Evolutionary conservation across 2,797 vertebrate genomes (phyloP), one percentile per base, ranked within the genome.

Genomic region (Sciurus carolinensis): DNA sequence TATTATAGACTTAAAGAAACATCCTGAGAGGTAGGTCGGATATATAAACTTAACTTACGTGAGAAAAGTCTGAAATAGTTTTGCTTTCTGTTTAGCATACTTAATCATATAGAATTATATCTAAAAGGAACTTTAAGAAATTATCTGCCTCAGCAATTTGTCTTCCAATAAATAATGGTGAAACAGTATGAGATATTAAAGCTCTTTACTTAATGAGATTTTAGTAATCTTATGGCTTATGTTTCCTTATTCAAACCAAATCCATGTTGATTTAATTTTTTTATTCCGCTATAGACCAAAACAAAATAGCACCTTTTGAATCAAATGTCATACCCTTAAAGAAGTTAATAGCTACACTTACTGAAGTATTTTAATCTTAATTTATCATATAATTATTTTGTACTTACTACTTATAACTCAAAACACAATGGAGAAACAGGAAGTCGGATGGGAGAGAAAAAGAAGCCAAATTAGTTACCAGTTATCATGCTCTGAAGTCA

Each of bases 1-100:
- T 62, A 67, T 36, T 36, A 47, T 75, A 66, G 54, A 95, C 17
- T 42, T 97, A 66, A 96, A 93, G 73, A 87, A 62, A 62, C 82
- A 57, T 62, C 47, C 87, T 1, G 77, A 90, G 73, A 98, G 98
- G 98, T 99, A 88, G 30, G 97, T 97, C 3, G 8, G 1, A 22
- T 47, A 9, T 59, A 14, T 7, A 69, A 72, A n/a, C 10, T 90
- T 87, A 6, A 24, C 62, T 39, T 8, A 26, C 9, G 2, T 20
- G 24, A 1, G 52, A 59, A 73, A 67, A 52, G 66, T 28, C 76
- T 59, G 30, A 64, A 88, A 30, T 57, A 42, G 12, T 42, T 83
- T 91, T 75, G 22, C 22, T 91, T 95, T 96, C 75, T 84, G 30
- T 90, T 17, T 59, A 30, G 47, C 3, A 7, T 90, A 26, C n/a